A percentile compares a stretch with the other conserved stretches of the same genome.
These are phyloP conservation scores for Drosophila hamatofila DNA, from an alignment of 2,888 invertebrate species.

Conservation along the genomic window DNA sequence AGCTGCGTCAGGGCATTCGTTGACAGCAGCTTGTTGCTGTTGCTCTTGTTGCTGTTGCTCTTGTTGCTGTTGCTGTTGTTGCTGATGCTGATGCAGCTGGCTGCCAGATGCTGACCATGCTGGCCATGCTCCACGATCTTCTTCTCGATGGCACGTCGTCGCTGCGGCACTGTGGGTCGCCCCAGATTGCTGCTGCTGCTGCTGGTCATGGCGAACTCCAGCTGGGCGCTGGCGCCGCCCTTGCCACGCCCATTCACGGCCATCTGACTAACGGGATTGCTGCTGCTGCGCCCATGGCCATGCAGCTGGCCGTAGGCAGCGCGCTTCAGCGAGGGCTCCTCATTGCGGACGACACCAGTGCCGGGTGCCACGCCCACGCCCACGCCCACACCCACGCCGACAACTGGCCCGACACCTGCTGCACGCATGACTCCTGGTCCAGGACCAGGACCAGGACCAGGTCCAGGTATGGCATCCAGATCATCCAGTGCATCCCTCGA, in stretches of 20 bases:
- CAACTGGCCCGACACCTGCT: not conserved
- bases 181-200: slow-evolving; percentile 59
- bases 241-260: slow-evolving; percentile 61
- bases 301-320: slow-evolving; percentile 49
- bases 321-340: slow-evolving; percentile 64
- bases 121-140: slow-evolving; percentile 85
- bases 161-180: slow-evolving; percentile 89
- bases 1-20: slow-evolving; percentile 61
- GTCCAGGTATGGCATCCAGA: slow-evolving; percentile 79
- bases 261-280: slow-evolving; percentile 36
- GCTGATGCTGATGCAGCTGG: not conserved
- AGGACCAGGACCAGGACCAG: too few relatives aligned
- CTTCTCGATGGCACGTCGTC: slow-evolving; percentile 87
- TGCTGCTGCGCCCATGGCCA: slow-evolving; percentile 85
- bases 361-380: not conserved
- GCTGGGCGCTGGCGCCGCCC: not conserved
- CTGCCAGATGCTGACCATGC: not conserved
- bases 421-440: slow-evolving; percentile 8
- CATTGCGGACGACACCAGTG: slow-evolving; percentile 17
- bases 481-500: slow-evolving; percentile 83
- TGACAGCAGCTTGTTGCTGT: slow-evolving; percentile 5
- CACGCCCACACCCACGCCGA: not conserved
- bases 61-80: not conserved
- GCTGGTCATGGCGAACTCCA: slow-evolving; percentile 36
- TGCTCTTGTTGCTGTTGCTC: not conserved